Evolutionary conservation across 2,888 invertebrate species (phyloP).

Genomic region (Gibbula magus): DNA sequence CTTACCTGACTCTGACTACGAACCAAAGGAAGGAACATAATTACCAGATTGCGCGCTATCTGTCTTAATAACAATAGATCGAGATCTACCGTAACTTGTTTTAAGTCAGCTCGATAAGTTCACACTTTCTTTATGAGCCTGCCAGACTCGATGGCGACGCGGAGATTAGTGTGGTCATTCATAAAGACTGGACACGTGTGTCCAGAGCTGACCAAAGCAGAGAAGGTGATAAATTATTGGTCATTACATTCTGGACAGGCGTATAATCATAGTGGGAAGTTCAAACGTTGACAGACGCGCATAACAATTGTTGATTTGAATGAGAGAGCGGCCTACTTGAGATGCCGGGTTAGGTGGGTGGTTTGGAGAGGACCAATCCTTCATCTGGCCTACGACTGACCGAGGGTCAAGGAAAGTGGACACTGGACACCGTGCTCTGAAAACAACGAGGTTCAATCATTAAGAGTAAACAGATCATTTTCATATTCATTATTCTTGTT

Average conservation of each 20-base stretch:
- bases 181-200: not conserved
- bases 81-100: not conserved
- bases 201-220: not conserved
- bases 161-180: not conserved
- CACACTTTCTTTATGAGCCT: not conserved
- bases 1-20: not conserved
- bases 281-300: not conserved
- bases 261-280: not conserved
- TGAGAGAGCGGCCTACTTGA: not conserved
- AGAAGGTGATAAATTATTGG: slow-evolving; percentile 5
- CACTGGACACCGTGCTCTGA: not conserved
- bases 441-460: too few species aligned
- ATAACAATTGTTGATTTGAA: slow-evolving; percentile 1
- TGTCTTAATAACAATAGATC: not conserved
- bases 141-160: not conserved
- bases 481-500: too few species aligned
- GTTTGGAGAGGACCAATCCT: not conserved
- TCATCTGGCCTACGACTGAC: not conserved
- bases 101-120: not conserved
- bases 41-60: not conserved
- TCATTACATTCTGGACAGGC: slow-evolving; percentile 1
- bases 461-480: too few species aligned
- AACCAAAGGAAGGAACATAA: not conserved
- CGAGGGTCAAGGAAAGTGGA: not conserved
- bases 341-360: not conserved